Conservation (phyloP, 2,888 invertebrate genomes). For the Deroplatys truncata region DNA sequence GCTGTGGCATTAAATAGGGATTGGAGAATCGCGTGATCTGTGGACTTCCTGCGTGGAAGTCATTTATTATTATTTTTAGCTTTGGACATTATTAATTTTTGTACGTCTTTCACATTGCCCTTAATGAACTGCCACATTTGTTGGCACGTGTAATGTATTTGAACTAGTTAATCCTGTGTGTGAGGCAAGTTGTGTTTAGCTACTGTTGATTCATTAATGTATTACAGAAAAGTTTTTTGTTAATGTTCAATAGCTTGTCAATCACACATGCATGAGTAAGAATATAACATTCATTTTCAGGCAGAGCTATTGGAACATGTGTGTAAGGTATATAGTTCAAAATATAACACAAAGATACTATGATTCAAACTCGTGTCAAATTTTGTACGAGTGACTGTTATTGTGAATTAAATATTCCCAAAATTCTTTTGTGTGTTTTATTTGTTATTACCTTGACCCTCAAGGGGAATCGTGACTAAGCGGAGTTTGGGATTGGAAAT, state of each 20-base stretch:
- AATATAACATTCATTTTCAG: neutral
- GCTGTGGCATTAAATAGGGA: neutral
- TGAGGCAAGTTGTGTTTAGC: neutral
- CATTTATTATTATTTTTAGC: constrained; percentile 1
- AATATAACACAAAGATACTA: neutral
- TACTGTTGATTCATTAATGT: neutral
- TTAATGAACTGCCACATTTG: neutral
- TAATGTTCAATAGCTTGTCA: neutral
- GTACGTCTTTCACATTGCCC: neutral
- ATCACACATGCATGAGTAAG: neutral
- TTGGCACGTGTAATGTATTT: neutral
- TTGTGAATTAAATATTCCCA: constrained; percentile 18
- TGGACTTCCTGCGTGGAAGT: neutral
- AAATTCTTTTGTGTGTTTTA: neutral
- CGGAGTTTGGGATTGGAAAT: too few relatives aligned
- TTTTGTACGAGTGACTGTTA: constrained; percentile 12
- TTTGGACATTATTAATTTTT: constrained; percentile 3
- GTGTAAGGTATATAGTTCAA: neutral
- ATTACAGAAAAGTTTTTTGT: neutral
- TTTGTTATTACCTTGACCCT: neutral
- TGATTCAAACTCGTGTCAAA: neutral
- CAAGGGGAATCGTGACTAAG: too few relatives aligned
- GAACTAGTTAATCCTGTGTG: neutral
- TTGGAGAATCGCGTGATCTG: neutral
- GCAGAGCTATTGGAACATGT: neutral